phyloP scores from a whole-genome alignment of 2,888 invertebrate genomes.

The Sylvicola cinctus region DNA sequence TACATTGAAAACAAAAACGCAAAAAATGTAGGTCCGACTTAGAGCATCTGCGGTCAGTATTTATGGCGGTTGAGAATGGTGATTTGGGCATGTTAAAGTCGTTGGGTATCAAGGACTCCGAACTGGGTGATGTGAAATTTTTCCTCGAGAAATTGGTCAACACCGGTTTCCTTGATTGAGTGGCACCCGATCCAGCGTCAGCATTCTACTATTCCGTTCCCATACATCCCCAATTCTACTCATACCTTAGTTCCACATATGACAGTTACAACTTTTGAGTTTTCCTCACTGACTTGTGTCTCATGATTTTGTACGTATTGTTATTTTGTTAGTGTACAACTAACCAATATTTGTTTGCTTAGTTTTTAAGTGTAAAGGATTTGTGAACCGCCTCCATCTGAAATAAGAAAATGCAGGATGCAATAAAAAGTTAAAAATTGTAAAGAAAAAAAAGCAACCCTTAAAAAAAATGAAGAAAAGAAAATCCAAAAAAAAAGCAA shows the following conservation, averaged over 20 bases:
- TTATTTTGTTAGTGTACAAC: no score
- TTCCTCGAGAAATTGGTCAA: conserved; percentile 89
- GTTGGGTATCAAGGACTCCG: conserved; percentile 85
- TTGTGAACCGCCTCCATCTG: no score
- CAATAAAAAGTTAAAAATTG: no score
- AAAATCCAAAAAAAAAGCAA: no score
- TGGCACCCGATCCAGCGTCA: conserved; percentile 51
- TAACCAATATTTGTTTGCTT: no score
- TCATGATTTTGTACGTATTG: no score
- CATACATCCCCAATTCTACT: conserved; percentile 52
- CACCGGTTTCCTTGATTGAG: conserved; percentile 89
- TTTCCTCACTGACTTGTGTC: no score
- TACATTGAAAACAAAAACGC: neutral
- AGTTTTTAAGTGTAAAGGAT: no score
- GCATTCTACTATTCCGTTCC: conserved; percentile 49
- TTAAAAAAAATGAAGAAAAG: no score
- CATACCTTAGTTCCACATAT: conserved; percentile 34
- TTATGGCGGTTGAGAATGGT: conserved; percentile 90
- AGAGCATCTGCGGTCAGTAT: conserved; percentile 82
- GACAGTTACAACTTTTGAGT: conserved; percentile 23
- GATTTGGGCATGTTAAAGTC: conserved; percentile 87
- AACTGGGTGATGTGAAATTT: conserved; percentile 86
- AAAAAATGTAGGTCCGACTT: conserved; percentile 51
- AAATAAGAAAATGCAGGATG: no score
- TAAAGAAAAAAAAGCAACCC: no score